Evolutionary conservation across 2,888 invertebrate genomes (phyloP).

Genomic region (Muschampia plurimacula): DNA sequence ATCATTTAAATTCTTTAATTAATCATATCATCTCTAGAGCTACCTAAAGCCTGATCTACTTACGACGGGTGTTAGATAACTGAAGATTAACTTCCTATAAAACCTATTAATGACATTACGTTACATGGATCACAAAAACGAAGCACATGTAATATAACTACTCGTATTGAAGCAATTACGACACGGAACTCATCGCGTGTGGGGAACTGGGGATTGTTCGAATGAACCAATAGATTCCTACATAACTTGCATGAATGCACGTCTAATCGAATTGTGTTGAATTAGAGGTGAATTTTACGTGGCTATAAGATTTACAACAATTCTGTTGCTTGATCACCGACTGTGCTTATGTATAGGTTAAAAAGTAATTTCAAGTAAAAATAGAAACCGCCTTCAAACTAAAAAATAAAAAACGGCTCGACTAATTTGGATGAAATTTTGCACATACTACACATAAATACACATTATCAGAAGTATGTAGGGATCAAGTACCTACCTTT

Average conservation of each 20-base stretch:
- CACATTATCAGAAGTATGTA: too few relatives aligned
- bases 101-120: conserved; percentile 21
- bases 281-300: neutral
- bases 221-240: neutral
- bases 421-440: too few relatives aligned
- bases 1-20: neutral
- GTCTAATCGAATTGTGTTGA: neutral
- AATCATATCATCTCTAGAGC: neutral
- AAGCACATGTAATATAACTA: conserved; percentile 5
- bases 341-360: too few relatives aligned
- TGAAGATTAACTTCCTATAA: conserved; percentile 29
- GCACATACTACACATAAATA: too few relatives aligned
- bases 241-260: neutral
- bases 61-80: conserved; percentile 18
- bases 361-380: too few relatives aligned
- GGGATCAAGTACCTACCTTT: too few relatives aligned
- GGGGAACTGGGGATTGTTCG: neutral
- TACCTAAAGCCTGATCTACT: conserved; percentile 4
- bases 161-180: conserved; percentile 16
- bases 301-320: too few relatives aligned
- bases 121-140: conserved; percentile 28
- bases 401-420: too few relatives aligned
- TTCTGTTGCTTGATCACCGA: too few relatives aligned
- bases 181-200: conserved; percentile 32
- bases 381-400: too few relatives aligned